Evolutionary conservation across 2,888 invertebrate species (phyloP).

Genomic region (Sclerodermus sp.): DNA sequence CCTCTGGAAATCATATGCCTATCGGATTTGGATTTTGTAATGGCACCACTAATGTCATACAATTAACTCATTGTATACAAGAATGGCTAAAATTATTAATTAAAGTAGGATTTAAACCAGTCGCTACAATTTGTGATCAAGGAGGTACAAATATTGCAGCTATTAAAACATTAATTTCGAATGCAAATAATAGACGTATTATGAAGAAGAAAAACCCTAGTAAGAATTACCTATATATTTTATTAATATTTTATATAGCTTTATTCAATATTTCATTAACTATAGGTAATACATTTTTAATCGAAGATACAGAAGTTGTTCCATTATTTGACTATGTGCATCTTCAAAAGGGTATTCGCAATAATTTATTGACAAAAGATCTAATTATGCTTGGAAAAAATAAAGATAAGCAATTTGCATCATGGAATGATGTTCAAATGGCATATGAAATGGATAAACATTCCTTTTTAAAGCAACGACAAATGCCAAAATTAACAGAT

Average conservation of each 20-base stretch:
- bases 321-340: too few relatives aligned
- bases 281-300: conserved; percentile 2
- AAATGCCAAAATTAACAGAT: conserved; percentile 1
- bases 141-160: background rate
- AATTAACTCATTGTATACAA: background rate
- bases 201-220: too few relatives aligned
- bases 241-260: too few relatives aligned
- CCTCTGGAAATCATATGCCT: conserved; percentile 2
- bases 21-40: conserved; percentile 2
- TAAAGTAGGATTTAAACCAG: background rate
- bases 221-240: too few relatives aligned
- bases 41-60: background rate
- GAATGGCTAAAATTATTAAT: background rate
- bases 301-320: background rate
- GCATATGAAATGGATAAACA: too few relatives aligned
- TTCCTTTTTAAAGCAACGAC: too few relatives aligned
- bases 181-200: background rate
- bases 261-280: too few relatives aligned
- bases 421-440: too few relatives aligned
- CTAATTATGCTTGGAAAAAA: too few relatives aligned
- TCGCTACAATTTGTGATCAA: conserved; percentile 5
- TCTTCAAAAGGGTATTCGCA: too few relatives aligned
- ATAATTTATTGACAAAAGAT: too few relatives aligned
- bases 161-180: background rate
- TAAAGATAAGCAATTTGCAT: too few relatives aligned